Conservation (phyloP, 2,888 invertebrate species). For the Lissocephala sabroskyi region DNA sequence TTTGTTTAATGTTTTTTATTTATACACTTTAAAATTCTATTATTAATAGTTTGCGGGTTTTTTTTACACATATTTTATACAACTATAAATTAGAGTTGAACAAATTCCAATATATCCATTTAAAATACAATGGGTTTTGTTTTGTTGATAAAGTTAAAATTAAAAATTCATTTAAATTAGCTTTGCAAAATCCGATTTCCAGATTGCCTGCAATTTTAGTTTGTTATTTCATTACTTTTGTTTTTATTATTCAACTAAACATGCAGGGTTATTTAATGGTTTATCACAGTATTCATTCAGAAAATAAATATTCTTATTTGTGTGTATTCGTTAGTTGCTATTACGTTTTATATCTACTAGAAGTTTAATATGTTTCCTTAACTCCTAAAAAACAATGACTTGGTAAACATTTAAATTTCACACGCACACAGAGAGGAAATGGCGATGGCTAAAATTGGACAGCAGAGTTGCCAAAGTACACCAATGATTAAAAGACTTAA, state of each 20-base stretch:
- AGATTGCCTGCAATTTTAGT: conserved; percentile 7
- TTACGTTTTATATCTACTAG: conserved; percentile 25
- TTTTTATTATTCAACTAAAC: conserved; percentile 32
- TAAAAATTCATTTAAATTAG: conserved; percentile 20
- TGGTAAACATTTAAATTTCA: conserved; percentile 19
- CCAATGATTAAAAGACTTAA: conserved; percentile 27
- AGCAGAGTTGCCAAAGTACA: neutral
- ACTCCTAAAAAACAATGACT: conserved; percentile 44
- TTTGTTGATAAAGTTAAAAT: conserved; percentile 24
- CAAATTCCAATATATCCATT: conserved; percentile 14
- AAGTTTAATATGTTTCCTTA: conserved; percentile 28
- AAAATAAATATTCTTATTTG: conserved; percentile 62
- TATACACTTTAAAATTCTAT: conserved; percentile 47
- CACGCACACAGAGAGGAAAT: conserved; percentile 4
- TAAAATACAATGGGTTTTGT: conserved; percentile 1
- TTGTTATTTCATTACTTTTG: conserved; percentile 16
- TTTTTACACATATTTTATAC: conserved; percentile 23
- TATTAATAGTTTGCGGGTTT: too few species aligned
- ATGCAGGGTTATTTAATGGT: conserved; percentile 68
- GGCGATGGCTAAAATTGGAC: neutral
- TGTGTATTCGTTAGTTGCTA: conserved; percentile 13
- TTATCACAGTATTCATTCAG: conserved; percentile 71
- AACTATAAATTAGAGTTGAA: conserved; percentile 32
- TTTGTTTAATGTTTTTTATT: conserved; percentile 4
- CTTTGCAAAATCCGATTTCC: neutral